A percentile compares a stretch with the other conserved stretches of the same genome.
These are phyloP conservation scores for Lasioglossum marginatum DNA, from an alignment of 2,888 invertebrate species.

Conservation along the genomic window DNA sequence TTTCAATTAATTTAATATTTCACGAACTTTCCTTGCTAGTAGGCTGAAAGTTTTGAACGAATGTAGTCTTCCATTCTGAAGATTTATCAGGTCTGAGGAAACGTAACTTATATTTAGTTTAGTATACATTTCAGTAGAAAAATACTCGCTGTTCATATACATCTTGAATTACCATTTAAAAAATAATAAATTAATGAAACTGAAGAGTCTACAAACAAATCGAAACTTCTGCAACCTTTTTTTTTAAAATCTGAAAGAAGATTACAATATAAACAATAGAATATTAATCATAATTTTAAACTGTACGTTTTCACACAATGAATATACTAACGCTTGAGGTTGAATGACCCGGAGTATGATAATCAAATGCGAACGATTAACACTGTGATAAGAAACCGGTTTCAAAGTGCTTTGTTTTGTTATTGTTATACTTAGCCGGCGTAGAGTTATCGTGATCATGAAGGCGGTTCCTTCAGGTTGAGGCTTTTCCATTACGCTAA, in stretches of 20 bases:
- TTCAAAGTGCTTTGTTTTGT: background rate
- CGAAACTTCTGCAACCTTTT: background rate
- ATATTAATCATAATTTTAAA: background rate
- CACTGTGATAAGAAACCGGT: background rate
- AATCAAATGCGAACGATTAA: slow-evolving; percentile 15
- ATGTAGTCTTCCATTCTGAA: background rate
- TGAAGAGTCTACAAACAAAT: background rate
- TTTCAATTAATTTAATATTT: slow-evolving; percentile 1
- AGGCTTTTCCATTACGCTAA: slow-evolving; percentile 86
- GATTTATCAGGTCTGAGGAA: background rate
- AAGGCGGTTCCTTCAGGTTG: slow-evolving; percentile 82
- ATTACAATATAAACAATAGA: background rate
- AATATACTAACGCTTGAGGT: background rate
- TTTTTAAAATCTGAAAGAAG: background rate
- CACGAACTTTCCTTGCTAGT: background rate
- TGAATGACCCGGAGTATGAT: background rate
- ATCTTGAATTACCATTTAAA: background rate
- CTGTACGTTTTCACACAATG: background rate
- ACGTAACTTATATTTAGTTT: background rate
- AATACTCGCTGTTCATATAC: background rate
- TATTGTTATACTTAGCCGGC: slow-evolving; percentile 85
- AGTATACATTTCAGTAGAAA: background rate
- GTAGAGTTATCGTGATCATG: slow-evolving; percentile 86
- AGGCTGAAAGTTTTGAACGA: background rate
- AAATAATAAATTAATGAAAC: background rate